These are phyloP conservation scores for Erebia ligea DNA, from an alignment of 2,888 invertebrate species.

Conservation along the genomic window DNA sequence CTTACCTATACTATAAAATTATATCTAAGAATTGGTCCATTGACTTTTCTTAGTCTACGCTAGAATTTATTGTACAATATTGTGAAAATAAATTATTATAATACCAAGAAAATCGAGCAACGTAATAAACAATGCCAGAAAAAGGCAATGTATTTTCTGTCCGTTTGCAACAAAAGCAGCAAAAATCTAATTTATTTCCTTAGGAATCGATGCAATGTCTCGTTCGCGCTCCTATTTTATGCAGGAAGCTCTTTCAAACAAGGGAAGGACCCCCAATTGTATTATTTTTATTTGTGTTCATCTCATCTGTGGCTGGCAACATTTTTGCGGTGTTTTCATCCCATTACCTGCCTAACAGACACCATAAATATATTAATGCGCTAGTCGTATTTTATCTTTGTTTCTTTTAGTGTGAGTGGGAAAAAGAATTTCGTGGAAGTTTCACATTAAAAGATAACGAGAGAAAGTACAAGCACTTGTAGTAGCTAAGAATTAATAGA, in stretches of 20 bases:
- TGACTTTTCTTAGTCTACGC: too few species aligned
- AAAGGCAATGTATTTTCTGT: constrained; percentile 15
- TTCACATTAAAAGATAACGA: constrained; percentile 38
- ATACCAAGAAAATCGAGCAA: constrained; percentile 9
- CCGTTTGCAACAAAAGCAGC: constrained; percentile 31
- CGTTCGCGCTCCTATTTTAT: constrained; percentile 60
- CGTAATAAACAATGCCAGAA: constrained; percentile 7
- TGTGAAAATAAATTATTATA: background rate
- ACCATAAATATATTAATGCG: constrained; percentile 77
- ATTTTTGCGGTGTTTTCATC: constrained; percentile 76
- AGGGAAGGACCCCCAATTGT: constrained; percentile 55
- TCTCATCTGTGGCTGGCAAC: constrained; percentile 61
- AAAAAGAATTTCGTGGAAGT: constrained; percentile 44
- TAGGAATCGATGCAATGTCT: constrained; percentile 57
- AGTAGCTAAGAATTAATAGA: too few species aligned
- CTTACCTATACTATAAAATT: too few species aligned
- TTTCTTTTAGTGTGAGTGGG: constrained; percentile 43
- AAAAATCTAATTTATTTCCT: constrained; percentile 57
- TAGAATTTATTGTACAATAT: background rate
- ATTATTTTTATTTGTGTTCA: constrained; percentile 70
- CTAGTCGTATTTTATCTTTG: constrained; percentile 63
- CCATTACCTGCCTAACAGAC: constrained; percentile 79
- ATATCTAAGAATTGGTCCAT: too few species aligned
- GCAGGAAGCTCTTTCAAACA: constrained; percentile 54
- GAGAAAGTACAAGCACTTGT: background rate